Conservation (phyloP, 2,113 vertebrate species). For the Isichthys henryi region DNA sequence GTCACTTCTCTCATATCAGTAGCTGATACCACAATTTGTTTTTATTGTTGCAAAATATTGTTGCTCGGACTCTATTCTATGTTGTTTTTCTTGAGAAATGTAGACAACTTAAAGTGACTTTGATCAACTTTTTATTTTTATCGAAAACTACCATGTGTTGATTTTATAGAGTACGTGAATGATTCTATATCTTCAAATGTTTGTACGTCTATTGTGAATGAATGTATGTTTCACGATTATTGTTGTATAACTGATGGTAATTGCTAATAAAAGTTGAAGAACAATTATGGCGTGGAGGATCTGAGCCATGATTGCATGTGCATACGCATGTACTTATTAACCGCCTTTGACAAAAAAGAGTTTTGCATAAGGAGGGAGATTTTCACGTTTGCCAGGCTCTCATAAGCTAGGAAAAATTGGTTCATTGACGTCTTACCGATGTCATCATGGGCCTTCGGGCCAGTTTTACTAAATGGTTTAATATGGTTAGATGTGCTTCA, state of each 20-base stretch:
- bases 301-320: background rate
- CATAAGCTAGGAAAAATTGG: background rate
- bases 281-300: background rate
- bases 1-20: background rate
- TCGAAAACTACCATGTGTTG: background rate
- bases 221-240: background rate
- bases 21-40: background rate
- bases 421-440: background rate
- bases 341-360: background rate
- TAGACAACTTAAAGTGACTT: background rate
- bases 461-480: background rate
- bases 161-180: background rate
- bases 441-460: background rate
- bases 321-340: background rate
- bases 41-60: background rate
- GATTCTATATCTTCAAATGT: background rate
- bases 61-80: background rate
- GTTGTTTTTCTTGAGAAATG: background rate
- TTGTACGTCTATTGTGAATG: background rate
- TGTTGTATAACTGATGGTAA: background rate
- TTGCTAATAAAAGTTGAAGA: background rate
- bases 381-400: background rate
- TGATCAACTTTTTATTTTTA: background rate
- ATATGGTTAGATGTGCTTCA: background rate
- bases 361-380: background rate